These are phyloP conservation scores for Mus pahari DNA, from an alignment of 2,113 vertebrate genomes.

Conservation along the genomic window DNA sequence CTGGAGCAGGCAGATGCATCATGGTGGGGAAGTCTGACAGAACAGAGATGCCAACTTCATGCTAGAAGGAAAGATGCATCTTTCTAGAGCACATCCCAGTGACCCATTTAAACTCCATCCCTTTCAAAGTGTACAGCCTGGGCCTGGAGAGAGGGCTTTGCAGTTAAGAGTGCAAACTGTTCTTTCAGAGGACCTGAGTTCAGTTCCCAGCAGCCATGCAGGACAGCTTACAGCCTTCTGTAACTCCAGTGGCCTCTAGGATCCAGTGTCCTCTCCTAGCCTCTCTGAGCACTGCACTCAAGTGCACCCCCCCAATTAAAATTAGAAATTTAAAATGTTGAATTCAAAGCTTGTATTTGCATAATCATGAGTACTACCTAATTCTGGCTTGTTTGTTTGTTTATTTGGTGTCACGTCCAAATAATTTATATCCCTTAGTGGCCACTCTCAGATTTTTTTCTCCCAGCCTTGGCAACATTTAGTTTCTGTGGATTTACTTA, in stretches of 20 bases:
- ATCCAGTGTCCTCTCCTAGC: not conserved
- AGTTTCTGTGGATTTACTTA: not conserved
- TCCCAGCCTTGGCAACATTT: not conserved
- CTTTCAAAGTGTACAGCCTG: not conserved
- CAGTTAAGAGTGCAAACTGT: not conserved
- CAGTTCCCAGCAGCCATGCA: not conserved
- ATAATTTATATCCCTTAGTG: not conserved
- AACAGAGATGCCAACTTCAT: not conserved
- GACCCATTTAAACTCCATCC: not conserved
- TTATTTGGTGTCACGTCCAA: not conserved
- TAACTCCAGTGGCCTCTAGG: not conserved
- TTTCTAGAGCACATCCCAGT: not conserved
- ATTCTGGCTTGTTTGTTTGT: not conserved
- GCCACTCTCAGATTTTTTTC: not conserved
- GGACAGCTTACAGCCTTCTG: not conserved
- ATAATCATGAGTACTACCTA: not conserved
- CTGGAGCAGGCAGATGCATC: not conserved
- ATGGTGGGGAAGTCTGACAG: not conserved
- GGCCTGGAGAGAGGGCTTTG: not conserved
- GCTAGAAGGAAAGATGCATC: not conserved
- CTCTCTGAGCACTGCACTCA: not conserved
- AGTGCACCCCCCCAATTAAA: not conserved
- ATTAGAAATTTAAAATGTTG: not conserved
- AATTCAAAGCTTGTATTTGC: not conserved
- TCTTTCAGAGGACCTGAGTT: not conserved